Percentiles rank a stretch among this genome's conserved stretches.
These are phyloP conservation scores for Tragelaphus scriptus DNA, from an alignment of 2,113 vertebrate genomes.

Conservation along the genomic window DNA sequence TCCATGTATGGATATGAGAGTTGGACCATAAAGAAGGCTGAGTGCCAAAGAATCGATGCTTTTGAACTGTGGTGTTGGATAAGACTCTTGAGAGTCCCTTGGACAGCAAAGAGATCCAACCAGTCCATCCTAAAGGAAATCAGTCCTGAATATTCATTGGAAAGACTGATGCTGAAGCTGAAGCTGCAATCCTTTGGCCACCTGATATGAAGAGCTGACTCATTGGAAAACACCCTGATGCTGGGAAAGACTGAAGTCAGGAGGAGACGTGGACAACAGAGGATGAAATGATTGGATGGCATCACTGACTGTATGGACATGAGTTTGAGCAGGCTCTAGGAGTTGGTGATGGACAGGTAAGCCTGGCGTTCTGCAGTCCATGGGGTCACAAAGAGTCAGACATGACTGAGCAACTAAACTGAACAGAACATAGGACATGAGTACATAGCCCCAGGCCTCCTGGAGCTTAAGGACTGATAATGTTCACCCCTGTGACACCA, in stretches of 20 bases:
- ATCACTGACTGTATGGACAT: background rate
- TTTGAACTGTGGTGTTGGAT: background rate
- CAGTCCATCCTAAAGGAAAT: background rate
- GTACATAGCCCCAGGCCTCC: background rate
- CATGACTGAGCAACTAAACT: background rate
- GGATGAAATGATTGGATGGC: background rate
- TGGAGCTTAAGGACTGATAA: background rate
- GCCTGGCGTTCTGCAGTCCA: background rate
- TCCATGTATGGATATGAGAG: background rate
- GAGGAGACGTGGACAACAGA: background rate
- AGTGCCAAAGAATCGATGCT: background rate
- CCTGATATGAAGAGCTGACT: background rate
- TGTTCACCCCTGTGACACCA: background rate
- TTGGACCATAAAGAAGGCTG: background rate
- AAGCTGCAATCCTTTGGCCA: background rate
- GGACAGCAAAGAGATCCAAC: background rate
- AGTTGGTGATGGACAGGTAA: background rate
- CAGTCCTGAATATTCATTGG: background rate
- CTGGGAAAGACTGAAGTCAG: background rate
- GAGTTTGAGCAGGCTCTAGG: background rate
- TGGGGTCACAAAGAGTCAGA: background rate
- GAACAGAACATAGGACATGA: background rate
- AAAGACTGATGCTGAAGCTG: background rate
- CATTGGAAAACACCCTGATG: background rate
- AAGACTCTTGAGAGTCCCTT: background rate